phyloP scores from a whole-genome alignment of 1,140 invertebrate species.

The Leguminivora glycinivorella region DNA sequence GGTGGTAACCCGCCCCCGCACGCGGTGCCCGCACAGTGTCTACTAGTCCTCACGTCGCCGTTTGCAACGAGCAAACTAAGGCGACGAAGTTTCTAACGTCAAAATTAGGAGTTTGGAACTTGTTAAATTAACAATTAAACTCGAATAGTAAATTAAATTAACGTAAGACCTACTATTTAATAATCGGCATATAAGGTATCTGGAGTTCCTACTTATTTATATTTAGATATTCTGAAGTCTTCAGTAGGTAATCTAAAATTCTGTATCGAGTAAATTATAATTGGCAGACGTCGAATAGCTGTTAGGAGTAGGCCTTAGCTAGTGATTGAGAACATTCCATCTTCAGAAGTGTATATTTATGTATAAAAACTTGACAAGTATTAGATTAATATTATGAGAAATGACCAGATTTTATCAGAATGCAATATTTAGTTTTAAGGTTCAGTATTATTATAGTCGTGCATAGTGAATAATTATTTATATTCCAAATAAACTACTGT shows the following conservation, averaged over 20 bases:
- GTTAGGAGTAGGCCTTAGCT: slow-evolving; percentile 18
- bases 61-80: slow-evolving; percentile 28
- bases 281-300: slow-evolving; percentile 1
- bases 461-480: slow-evolving; percentile 71
- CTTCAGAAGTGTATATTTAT: slow-evolving; percentile 58
- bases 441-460: slow-evolving; percentile 75
- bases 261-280: slow-evolving; percentile 13
- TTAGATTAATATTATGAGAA: slow-evolving; percentile 65
- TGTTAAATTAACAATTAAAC: slow-evolving; percentile 40
- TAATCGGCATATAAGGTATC: slow-evolving; percentile 48
- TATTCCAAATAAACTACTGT: slow-evolving; percentile 59
- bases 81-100: slow-evolving; percentile 15
- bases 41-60: slow-evolving; percentile 58
- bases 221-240: slow-evolving; percentile 31
- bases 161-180: slow-evolving; percentile 25
- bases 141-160: slow-evolving; percentile 50
- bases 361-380: slow-evolving; percentile 60
- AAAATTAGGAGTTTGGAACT: slow-evolving; percentile 33
- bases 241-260: slow-evolving; percentile 26
- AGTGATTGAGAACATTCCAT: slow-evolving; percentile 59
- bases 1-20: slow-evolving; percentile 61
- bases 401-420: slow-evolving; percentile 77
- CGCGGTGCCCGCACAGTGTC: too few relatives aligned
- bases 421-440: slow-evolving; percentile 76
- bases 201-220: slow-evolving; percentile 63